A percentile compares a stretch with the other conserved stretches of the same genome.
Evolutionary conservation across 2,113 vertebrate genomes (phyloP).

Genomic region (Isurus oxyrinchus): DNA sequence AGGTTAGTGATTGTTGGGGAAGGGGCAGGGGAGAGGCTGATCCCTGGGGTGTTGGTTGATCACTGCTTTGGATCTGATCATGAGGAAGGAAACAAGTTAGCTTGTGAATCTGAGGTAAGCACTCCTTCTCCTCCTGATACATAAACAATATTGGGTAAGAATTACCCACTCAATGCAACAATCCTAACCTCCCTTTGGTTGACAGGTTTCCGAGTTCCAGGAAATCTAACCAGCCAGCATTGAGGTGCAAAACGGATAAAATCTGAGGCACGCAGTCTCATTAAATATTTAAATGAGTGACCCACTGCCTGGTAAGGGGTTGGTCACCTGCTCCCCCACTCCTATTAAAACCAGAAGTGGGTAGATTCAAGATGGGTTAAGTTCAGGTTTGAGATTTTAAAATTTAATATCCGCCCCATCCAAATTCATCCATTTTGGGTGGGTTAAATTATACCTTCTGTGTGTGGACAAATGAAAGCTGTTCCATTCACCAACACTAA

Average conservation of each 20-base stretch:
- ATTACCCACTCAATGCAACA: background rate
- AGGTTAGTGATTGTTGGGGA: too few species aligned
- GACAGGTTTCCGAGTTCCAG: background rate
- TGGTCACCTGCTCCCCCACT: background rate
- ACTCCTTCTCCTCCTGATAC: background rate
- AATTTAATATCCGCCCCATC: too few species aligned
- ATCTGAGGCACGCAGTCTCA: background rate
- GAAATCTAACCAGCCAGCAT: background rate
- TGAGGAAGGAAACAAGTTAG: too few species aligned
- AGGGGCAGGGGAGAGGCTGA: too few species aligned
- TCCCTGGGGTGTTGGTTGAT: too few species aligned
- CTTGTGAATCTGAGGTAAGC: background rate
- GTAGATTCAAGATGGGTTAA: too few species aligned
- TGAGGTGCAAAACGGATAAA: background rate
- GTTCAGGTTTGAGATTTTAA: background rate
- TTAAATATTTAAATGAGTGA: background rate
- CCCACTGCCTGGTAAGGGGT: background rate
- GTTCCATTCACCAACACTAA: background rate
- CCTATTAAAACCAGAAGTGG: background rate
- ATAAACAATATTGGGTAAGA: background rate
- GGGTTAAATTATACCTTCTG: background rate
- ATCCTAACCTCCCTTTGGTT: background rate
- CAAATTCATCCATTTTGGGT: background rate
- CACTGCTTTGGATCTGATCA: too few species aligned
- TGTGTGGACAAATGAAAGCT: background rate